Conservation (phyloP, 2,888 invertebrate genomes). For the Trachelus tabidus region DNA sequence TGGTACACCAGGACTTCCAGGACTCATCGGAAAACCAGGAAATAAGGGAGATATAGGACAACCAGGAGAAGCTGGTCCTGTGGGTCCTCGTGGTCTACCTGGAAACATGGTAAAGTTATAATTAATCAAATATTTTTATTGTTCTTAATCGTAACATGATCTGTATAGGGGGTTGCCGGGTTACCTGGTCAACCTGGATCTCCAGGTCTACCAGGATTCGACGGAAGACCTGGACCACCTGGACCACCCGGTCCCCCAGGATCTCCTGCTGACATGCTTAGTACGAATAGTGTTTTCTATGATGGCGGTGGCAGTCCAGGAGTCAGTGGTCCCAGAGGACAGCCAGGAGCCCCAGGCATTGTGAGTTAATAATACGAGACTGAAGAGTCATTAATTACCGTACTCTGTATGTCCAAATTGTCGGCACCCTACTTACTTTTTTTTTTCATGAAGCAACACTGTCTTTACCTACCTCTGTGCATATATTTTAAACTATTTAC, state of each 20-base stretch:
- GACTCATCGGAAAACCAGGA: conserved; percentile 63
- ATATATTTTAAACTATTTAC: conserved; percentile 3
- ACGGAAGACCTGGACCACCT: conserved; percentile 59
- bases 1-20: conserved; percentile 64
- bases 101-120: conserved; percentile 60
- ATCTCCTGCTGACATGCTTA: conserved; percentile 47
- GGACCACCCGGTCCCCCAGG: conserved; percentile 66
- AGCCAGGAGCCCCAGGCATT: conserved; percentile 69
- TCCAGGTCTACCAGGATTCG: conserved; percentile 55
- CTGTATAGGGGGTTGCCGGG: not conserved
- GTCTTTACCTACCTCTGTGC: not conserved
- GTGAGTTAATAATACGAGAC: conserved; percentile 54
- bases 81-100: conserved; percentile 66
- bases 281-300: conserved; percentile 41
- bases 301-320: conserved; percentile 64
- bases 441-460: not conserved
- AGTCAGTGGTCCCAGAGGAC: conserved; percentile 68
- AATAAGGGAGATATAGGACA: conserved; percentile 65
- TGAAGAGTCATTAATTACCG: not conserved
- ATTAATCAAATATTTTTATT: not conserved
- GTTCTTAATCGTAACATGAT: not conserved
- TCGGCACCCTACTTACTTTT: not conserved
- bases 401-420: not conserved
- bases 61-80: conserved; percentile 65
- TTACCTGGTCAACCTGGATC: conserved; percentile 43